phyloP scores from a whole-genome alignment of 1,140 invertebrate species.

The Zelostemma sp. region DNA sequence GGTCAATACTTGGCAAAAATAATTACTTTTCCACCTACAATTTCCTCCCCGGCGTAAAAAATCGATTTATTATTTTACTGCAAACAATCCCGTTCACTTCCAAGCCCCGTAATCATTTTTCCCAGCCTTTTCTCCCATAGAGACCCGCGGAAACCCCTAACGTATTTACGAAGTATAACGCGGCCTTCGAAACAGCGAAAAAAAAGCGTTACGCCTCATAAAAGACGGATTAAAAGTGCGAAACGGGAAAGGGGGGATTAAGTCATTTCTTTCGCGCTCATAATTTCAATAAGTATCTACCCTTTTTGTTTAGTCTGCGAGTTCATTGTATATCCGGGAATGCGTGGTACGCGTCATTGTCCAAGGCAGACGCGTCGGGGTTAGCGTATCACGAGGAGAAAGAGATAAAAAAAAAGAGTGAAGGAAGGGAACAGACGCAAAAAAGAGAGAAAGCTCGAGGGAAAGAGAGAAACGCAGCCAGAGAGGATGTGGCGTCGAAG shows the following conservation, averaged over 20 bases:
- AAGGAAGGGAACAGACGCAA: neutral
- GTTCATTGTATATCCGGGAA: neutral
- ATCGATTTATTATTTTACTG: too few relatives aligned
- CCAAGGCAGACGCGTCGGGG: constrained; percentile 2
- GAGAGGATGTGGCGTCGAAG: neutral
- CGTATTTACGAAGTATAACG: too few relatives aligned
- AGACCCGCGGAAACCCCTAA: too few relatives aligned
- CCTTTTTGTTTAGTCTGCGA: neutral
- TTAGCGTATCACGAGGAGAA: neutral
- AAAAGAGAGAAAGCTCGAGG: neutral
- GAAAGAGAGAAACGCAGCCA: neutral
- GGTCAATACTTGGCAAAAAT: too few relatives aligned
- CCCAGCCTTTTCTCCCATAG: too few relatives aligned
- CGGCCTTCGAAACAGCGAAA: too few relatives aligned
- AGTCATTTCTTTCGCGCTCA: neutral
- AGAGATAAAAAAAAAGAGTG: neutral
- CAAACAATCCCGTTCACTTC: too few relatives aligned
- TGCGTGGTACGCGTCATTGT: constrained; percentile 1
- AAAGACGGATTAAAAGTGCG: neutral
- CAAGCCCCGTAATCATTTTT: too few relatives aligned
- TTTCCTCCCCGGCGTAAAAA: too few relatives aligned
- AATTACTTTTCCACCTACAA: too few relatives aligned
- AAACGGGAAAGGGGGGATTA: neutral
- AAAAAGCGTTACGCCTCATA: neutral
- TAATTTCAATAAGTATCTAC: neutral